Base-by-base conservation (phyloP, 2,888 invertebrate genomes). In the Limnephilus rhombicus region DNA sequence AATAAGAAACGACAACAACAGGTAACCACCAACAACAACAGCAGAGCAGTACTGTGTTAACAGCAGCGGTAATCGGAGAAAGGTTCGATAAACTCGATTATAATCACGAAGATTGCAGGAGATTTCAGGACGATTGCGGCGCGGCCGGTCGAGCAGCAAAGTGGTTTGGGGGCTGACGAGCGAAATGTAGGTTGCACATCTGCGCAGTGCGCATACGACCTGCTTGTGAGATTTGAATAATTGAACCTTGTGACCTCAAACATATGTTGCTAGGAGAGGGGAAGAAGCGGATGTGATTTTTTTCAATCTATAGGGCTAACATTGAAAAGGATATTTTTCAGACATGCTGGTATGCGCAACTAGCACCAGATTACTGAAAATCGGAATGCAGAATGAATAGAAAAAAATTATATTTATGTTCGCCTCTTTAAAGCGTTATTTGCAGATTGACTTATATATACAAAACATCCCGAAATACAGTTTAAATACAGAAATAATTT, bases 71-170 rank as follows among this genome's bases (percentile, higher is more conserved):
- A 24, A 37, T 15, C 31, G 49, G 49, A 45, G 41, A 45, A 86
- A 53, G 68, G 88, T 53, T 88, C 88, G 37, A 68, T 88, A 53
- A 88, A 88, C 88, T 34, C 37, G 82, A 82, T 82, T 82, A 82
- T 34, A 68, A 68, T 68, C 68, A 68, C 68, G 68, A 24, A 68
- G 24, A 68, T 24, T 68, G 68, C 68, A n/a, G 68, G 24, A 68
- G 68, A 68, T 68, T 68, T 68, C 24, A 68, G 68, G 68, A 68
- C 68, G 68, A 68, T n/a, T 9, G 68, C 68, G 68, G 68, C 68
- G 68, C 24, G 68, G 68, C 68, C 5, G 68, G 24, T 68, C 24
- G 68, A 68, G 7, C 68, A n/a, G 68, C 68, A 68, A 68, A 68
- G 68, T n/a, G 68, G 68, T n/a, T n/a, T n/a, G 68, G 68, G 68